Evolutionary conservation across 2,113 vertebrate genomes (phyloP), one percentile per base, ranked within the genome.

Genomic region (Montifringilla adamsi): DNA sequence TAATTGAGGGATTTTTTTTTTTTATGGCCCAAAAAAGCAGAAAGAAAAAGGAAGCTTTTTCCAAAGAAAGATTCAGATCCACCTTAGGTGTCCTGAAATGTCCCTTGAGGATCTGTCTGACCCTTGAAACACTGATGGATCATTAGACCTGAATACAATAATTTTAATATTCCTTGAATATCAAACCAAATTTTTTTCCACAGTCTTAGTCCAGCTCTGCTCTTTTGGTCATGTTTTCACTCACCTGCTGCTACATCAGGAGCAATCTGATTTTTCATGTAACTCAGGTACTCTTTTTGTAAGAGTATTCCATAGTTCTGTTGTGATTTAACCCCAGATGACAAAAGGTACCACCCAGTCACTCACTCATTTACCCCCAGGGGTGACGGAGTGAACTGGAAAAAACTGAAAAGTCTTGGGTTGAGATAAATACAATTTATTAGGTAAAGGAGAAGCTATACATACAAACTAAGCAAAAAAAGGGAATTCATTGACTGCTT

Each of bases 1-100:
- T 56, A 56, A 58, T 0, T 1, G n/a, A 46, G 4, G 2, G 3
- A 0, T 21, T 44, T 33, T 4, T 7, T 41, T 47, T 50, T 1
- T 18, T 53, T 39, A 59, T 6, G 41, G 5, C 4, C 11, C 31
- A 4, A 62, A 55, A 8, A 15, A 66, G 8, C 18, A 46, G 9
- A 22, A 44, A 23, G 15, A 9, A 41, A 52, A 28, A 3, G 9
- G 5, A 43, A 8, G 4, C 0, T 60, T 67, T 79, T 63, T 85
- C 28, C 18, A 39, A 74, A 74, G 50, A 81, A 52, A 10, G 37
- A 44, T 58, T 92, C 13, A 41, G 7, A 19, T 39, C 33, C 76
- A 28, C 35, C 7, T 67, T 75, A 22, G 6, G 5, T 53, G 17
- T 70, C 37, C 23, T 63, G 28, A 79, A 82, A 59, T 37, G 22